These are phyloP conservation scores for Eucera pruinosa DNA, from an alignment of 2,888 invertebrate species.

Conservation along the genomic window DNA sequence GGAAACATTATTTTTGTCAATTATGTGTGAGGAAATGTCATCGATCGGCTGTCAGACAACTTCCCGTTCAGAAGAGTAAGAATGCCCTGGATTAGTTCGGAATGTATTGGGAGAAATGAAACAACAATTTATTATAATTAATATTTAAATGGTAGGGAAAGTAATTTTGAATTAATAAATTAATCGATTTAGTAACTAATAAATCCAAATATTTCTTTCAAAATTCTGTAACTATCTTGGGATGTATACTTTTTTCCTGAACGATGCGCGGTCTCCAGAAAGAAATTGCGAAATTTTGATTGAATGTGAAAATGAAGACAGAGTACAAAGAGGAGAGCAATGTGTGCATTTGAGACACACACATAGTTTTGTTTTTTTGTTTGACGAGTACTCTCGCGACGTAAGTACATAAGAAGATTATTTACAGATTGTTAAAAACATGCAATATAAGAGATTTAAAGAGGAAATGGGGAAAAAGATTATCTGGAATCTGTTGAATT, in stretches of 20 bases:
- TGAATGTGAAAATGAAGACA: conserved; percentile 6
- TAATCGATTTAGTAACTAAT: not conserved
- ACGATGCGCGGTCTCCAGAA: conserved; percentile 44
- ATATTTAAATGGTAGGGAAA: not conserved
- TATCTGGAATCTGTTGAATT: conserved; percentile 20
- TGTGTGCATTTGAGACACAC: conserved; percentile 16
- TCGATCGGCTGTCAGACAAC: conserved; percentile 70
- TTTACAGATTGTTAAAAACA: conserved; percentile 36
- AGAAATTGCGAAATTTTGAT: not conserved
- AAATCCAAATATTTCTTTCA: conserved; percentile 2
- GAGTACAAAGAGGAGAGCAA: conserved; percentile 18
- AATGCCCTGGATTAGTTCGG: conserved; percentile 28
- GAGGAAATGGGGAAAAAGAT: conserved; percentile 1
- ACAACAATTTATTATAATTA: not conserved
- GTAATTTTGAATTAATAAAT: not conserved
- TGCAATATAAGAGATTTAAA: conserved; percentile 10
- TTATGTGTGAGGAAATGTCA: conserved; percentile 20
- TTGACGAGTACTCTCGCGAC: conserved; percentile 60
- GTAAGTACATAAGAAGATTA: conserved; percentile 71
- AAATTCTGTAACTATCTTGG: conserved; percentile 24
- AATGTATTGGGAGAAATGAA: conserved; percentile 28
- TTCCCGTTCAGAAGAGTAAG: conserved; percentile 55
- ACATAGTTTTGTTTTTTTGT: conserved; percentile 33
- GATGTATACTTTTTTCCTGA: conserved; percentile 35
- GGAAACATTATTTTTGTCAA: conserved; percentile 16